Conservation (phyloP, 1,140 invertebrate genomes). For the Radopholus similis region DNA sequence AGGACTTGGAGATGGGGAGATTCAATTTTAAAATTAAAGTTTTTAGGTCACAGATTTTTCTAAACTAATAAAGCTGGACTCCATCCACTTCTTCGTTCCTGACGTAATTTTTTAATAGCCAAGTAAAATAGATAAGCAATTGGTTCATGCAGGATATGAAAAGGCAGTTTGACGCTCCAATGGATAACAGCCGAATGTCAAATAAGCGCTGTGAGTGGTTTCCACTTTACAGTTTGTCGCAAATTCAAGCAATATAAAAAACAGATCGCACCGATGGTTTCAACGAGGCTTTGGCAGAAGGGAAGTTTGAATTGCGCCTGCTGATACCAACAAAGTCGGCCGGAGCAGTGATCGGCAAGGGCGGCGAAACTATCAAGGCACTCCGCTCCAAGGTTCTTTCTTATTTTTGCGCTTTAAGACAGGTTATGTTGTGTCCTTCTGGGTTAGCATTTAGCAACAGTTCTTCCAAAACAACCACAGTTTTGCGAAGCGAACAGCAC, state of each 20-base stretch:
- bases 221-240: too few species aligned
- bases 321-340: slow-evolving; percentile 65
- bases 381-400: slow-evolving; percentile 52
- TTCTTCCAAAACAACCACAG: background rate
- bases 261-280: slow-evolving; percentile 25
- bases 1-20: too few species aligned
- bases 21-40: too few species aligned
- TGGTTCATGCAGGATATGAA: slow-evolving; percentile 10
- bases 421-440: background rate
- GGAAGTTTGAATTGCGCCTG: slow-evolving; percentile 58
- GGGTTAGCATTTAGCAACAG: slow-evolving; percentile 5
- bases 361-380: slow-evolving; percentile 84
- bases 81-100: background rate
- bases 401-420: slow-evolving; percentile 14
- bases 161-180: slow-evolving; percentile 17
- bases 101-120: slow-evolving; percentile 2
- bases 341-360: slow-evolving; percentile 94
- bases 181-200: slow-evolving; percentile 1
- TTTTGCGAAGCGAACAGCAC: too few species aligned
- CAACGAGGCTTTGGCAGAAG: slow-evolving; percentile 44
- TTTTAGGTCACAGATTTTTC: background rate
- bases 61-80: slow-evolving; percentile 1
- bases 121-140: background rate
- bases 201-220: too few species aligned
- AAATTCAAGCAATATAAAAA: too few species aligned